Percentiles rank a stretch among this genome's conserved stretches.
Conservation (phyloP, 2,888 invertebrate species). For the Cephus nigrinus region DNA sequence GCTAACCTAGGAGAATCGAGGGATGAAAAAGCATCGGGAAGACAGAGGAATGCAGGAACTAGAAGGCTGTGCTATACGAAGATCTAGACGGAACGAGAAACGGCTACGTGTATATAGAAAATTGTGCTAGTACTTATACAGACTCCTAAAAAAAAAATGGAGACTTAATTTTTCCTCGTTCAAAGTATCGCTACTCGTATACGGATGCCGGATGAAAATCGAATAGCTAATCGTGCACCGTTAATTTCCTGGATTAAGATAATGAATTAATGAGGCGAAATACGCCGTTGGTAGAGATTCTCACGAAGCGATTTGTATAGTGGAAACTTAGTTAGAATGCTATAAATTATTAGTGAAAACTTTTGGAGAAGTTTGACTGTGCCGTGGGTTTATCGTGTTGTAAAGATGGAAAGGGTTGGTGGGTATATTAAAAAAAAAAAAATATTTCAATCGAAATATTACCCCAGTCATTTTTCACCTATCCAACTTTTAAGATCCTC, state of each 20-base stretch:
- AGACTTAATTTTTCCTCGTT: neutral
- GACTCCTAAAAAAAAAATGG: neutral
- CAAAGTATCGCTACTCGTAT: neutral
- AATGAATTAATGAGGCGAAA: neutral
- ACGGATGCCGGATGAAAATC: neutral
- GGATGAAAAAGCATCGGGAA: neutral
- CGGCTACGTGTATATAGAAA: too few species aligned
- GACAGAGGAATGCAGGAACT: neutral
- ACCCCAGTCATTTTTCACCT: conserved; percentile 26
- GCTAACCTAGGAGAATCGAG: neutral
- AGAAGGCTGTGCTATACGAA: neutral
- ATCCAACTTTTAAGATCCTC: conserved; percentile 22
- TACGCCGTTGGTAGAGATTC: neutral
- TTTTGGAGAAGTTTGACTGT: neutral
- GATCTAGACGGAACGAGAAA: neutral
- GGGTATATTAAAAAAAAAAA: neutral
- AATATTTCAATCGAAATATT: conserved; percentile 22
- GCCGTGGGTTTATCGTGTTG: neutral
- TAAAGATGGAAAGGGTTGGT: neutral
- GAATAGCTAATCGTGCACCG: neutral
- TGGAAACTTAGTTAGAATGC: neutral
- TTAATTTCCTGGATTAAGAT: neutral
- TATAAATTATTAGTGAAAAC: neutral
- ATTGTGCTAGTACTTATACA: neutral
- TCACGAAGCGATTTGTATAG: neutral